phyloP scores from a whole-genome alignment of 2,113 vertebrate genomes.

The Lichenostomus cassidix region DNA sequence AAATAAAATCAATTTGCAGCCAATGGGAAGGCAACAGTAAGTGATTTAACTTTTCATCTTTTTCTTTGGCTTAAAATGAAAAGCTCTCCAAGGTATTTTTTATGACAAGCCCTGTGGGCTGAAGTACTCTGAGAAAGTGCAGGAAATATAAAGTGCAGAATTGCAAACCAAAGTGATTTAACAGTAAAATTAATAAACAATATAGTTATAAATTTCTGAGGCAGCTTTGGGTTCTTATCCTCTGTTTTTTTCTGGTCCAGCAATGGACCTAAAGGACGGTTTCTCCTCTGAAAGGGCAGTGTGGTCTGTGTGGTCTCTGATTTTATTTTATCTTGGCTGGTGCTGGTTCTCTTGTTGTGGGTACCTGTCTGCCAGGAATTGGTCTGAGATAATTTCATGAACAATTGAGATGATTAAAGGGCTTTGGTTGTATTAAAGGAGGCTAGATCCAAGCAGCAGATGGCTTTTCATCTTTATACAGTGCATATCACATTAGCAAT shows the following conservation, averaged over 20 bases:
- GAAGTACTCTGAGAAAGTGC: neutral
- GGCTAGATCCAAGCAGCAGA: neutral
- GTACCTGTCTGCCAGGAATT: neutral
- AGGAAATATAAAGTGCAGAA: neutral
- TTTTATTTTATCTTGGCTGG: neutral
- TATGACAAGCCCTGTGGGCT: conserved; percentile 10
- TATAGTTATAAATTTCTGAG: neutral
- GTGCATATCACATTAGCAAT: neutral
- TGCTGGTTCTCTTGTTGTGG: neutral
- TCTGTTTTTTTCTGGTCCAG: neutral
- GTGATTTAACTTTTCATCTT: conserved; percentile 39
- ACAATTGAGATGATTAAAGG: neutral
- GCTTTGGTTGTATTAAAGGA: neutral
- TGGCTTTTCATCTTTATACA: neutral
- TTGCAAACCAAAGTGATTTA: conserved; percentile 2
- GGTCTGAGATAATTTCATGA: conserved; percentile 12
- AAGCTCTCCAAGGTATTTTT: conserved; percentile 21
- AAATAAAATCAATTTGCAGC: conserved; percentile 58
- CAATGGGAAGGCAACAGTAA: conserved; percentile 28
- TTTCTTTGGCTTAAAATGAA: conserved; percentile 22
- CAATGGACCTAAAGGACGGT: neutral
- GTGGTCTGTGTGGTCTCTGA: neutral
- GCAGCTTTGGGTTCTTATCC: neutral
- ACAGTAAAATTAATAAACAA: conserved; percentile 24
- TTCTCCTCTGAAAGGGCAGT: neutral